Evolutionary conservation across 1,140 invertebrate genomes (phyloP), one percentile per base, ranked within the genome.

Genomic region (Aphelenchoides avenae): DNA sequence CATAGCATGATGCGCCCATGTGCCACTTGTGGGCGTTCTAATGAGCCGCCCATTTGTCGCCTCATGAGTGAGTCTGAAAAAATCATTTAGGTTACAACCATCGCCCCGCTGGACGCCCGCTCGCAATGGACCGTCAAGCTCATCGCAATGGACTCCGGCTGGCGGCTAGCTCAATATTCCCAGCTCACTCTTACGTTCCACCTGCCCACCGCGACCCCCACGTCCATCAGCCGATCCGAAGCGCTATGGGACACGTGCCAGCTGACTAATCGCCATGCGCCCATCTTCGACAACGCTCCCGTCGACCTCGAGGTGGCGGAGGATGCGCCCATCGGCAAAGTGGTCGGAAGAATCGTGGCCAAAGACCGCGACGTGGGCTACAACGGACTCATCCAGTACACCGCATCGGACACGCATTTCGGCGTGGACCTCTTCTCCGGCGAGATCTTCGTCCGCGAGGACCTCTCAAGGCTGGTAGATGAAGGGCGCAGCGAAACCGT

Each of bases 311-410:
- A 57, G 27, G 36, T 70, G 3, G 20, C 18, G n/a, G 68, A 70
- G 44, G 57, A 61, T 52, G 58, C 49, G 26, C 46, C 52, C 39
- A 13, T 60, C n/a, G 58, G 64, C 37, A 71, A 53, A 29, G 66
- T 70, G 15, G 33, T 76, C 26, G 52, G 68, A 18, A 37, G 34
- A 33, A 39, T 72, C 5, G 26, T 29, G 15, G 68, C 71, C 5
- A 37, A 30, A 9, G 70, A 72, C 46, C 49, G 30, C 9, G 70
- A 72, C 49, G 15, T 42, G 29, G 62, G 58, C 15, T 68, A 65
- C 53, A 47, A 57, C 49, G 72, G 70, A 20, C 27, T 57, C 15
- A 18, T 75, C 18, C 60, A 64, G 26, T 75, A 59, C 27, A 15
- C 30, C 39, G 29, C 46, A 6, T 58, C 44, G 18, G 57, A 64